Conservation (phyloP, 2,797 vertebrate species). For the Diglossa cyanea region DNA sequence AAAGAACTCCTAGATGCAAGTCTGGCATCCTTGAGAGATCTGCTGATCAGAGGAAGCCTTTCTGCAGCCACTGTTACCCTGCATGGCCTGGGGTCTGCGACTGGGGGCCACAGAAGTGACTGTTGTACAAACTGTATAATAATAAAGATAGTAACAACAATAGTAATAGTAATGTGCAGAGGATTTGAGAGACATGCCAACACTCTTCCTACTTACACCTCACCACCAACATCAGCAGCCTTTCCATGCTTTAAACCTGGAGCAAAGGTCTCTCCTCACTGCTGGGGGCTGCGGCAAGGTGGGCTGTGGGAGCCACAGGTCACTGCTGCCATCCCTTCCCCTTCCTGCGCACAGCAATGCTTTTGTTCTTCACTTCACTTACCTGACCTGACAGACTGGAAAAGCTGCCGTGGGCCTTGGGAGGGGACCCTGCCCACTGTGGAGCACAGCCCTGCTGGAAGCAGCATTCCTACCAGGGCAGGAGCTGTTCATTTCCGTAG, state of each 20-base stretch:
- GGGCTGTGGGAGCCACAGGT: not conserved
- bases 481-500: not conserved
- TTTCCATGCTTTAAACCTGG: not conserved
- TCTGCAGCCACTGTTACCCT: not conserved
- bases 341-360: not conserved
- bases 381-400: conserved; percentile 16
- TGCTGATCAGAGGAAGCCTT: not conserved
- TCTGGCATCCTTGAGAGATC: not conserved
- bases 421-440: not conserved
- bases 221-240: not conserved
- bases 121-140: rapidly evolving
- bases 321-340: not conserved
- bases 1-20: not conserved
- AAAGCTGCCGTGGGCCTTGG: not conserved
- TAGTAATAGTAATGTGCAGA: not conserved
- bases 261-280: not conserved
- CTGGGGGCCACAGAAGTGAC: not conserved
- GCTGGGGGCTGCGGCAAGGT: not conserved
- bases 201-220: not conserved
- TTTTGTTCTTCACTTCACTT: not conserved
- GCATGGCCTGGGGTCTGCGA: not conserved
- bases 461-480: not conserved
- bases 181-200: not conserved
- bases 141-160: not conserved
- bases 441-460: not conserved